These are phyloP conservation scores for Myripristis jacobus DNA, from an alignment of 2,797 vertebrate species.

Conservation along the genomic window DNA sequence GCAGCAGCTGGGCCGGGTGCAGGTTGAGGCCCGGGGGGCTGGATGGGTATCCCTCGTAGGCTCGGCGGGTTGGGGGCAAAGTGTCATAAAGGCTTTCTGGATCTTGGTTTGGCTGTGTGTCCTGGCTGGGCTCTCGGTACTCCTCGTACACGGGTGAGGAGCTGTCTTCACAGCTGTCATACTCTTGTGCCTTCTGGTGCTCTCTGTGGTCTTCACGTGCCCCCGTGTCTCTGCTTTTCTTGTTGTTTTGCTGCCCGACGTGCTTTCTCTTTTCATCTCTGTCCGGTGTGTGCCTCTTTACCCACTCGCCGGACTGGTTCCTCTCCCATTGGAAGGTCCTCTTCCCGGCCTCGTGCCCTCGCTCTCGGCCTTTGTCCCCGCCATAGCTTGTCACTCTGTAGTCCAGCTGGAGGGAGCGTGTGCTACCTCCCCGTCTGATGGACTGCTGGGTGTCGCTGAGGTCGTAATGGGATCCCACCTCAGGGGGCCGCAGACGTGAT, in stretches of 20 bases:
- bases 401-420: conserved; percentile 78
- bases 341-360: conserved; percentile 35
- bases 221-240: conserved; percentile 43
- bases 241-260: conserved; percentile 30
- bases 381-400: conserved; percentile 50
- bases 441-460: conserved; percentile 64
- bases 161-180: conserved; percentile 58
- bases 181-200: conserved; percentile 12
- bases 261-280: conserved; percentile 51
- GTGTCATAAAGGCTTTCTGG: conserved; percentile 86
- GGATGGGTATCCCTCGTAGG: conserved; percentile 78
- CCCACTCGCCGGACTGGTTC: conserved; percentile 78
- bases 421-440: conserved; percentile 77
- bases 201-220: conserved; percentile 44
- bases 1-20: conserved; percentile 78
- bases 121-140: conserved; percentile 58
- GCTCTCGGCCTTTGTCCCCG: conserved; percentile 39
- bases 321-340: conserved; percentile 79
- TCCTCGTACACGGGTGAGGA: conserved; percentile 79
- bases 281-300: conserved; percentile 49
- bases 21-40: conserved; percentile 73
- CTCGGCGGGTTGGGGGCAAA: conserved; percentile 82
- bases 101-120: conserved; percentile 45
- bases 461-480: conserved; percentile 65
- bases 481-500: conserved; percentile 63